Evolutionary conservation across 2,888 invertebrate genomes (phyloP).

Genomic region (Hofmannophila pseudospretella): DNA sequence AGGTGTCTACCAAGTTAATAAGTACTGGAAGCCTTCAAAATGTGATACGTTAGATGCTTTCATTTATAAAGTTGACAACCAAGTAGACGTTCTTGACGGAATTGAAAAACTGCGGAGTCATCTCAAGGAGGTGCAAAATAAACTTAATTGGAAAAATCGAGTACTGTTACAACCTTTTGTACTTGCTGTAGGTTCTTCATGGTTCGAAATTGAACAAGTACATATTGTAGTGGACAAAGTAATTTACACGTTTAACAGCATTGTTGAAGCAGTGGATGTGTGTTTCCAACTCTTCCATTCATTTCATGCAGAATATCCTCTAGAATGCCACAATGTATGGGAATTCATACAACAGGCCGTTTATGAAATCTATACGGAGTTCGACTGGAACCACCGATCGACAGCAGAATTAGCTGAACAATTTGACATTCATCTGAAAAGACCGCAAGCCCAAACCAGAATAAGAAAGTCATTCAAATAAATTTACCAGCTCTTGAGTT

Average conservation of each 20-base stretch:
- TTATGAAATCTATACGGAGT: not conserved
- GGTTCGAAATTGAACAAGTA: not conserved
- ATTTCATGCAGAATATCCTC: slow-evolving; percentile 3
- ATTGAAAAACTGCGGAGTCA: not conserved
- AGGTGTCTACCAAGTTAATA: not conserved
- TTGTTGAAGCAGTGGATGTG: not conserved
- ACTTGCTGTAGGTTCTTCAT: not conserved
- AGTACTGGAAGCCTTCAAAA: not conserved
- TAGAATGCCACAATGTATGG: slow-evolving; percentile 4
- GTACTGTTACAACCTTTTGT: not conserved
- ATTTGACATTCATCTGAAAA: not conserved
- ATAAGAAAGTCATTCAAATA: not conserved
- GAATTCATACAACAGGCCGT: slow-evolving; percentile 3
- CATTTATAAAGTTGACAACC: not conserved
- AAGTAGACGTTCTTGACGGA: not conserved
- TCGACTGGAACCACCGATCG: not conserved
- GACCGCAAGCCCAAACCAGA: not conserved
- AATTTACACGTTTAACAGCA: not conserved
- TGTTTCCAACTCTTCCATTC: slow-evolving; percentile 2
- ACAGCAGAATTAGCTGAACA: not conserved
- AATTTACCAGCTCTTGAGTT: not conserved
- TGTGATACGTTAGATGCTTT: not conserved
- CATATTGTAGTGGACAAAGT: not conserved
- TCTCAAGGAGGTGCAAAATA: not conserved
- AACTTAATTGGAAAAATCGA: not conserved